Percentiles rank a stretch among this genome's conserved stretches.
Conservation (phyloP, 2,888 invertebrate genomes). For the Lapara coniferarum region DNA sequence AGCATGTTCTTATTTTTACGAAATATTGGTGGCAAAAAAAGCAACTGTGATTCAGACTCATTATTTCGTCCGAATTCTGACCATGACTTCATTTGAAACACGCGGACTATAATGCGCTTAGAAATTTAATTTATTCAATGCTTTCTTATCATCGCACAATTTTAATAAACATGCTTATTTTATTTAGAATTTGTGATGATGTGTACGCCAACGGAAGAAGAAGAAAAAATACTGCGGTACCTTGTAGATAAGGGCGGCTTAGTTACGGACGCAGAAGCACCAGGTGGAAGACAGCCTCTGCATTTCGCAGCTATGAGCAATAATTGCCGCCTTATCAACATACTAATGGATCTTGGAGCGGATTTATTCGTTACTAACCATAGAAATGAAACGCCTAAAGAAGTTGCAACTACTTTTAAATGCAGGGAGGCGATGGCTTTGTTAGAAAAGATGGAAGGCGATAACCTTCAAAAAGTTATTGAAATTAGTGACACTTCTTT, state of each 20-base stretch:
- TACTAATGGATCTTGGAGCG: slow-evolving; percentile 66
- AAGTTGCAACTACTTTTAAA: slow-evolving; percentile 63
- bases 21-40: neutral
- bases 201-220: slow-evolving; percentile 62
- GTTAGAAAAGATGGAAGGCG: slow-evolving; percentile 46
- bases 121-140: neutral
- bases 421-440: slow-evolving; percentile 57
- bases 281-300: slow-evolving; percentile 73
- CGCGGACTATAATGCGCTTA: neutral
- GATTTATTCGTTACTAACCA: slow-evolving; percentile 59
- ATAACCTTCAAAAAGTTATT: neutral
- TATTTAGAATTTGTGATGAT: slow-evolving; percentile 71
- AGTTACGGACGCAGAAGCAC: slow-evolving; percentile 63
- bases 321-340: slow-evolving; percentile 61
- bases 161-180: neutral
- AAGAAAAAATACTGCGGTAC: slow-evolving; percentile 62
- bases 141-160: neutral
- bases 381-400: slow-evolving; percentile 64
- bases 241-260: slow-evolving; percentile 63
- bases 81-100: slow-evolving; percentile 20
- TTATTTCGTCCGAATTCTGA: slow-evolving; percentile 9
- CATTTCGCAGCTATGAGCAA: slow-evolving; percentile 81
- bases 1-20: neutral
- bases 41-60: slow-evolving; percentile 12
- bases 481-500: neutral